Evolutionary conservation across 2,113 vertebrate species (phyloP).

Genomic region (Micronycteris hirsuta): DNA sequence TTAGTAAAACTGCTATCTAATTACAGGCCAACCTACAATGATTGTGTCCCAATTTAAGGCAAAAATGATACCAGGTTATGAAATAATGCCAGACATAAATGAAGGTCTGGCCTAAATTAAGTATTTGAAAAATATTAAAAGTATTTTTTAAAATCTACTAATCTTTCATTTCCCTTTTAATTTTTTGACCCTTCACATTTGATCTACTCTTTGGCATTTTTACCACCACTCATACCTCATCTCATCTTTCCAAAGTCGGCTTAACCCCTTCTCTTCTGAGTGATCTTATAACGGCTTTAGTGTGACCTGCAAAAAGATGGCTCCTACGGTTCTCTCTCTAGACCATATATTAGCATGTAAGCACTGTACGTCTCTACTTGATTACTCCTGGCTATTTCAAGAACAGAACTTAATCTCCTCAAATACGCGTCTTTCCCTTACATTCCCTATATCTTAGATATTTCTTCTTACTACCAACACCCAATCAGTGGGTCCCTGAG

Average conservation of each 20-base stretch:
- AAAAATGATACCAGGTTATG: background rate
- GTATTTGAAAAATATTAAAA: background rate
- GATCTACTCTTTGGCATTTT: background rate
- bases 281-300: background rate
- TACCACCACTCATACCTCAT: background rate
- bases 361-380: background rate
- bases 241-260: background rate
- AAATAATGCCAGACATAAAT: background rate
- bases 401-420: background rate
- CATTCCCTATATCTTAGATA: background rate
- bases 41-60: background rate
- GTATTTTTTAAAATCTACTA: background rate
- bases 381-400: background rate
- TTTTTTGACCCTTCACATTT: background rate
- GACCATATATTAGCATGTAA: background rate
- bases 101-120: background rate
- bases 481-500: background rate
- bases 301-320: background rate
- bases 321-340: background rate
- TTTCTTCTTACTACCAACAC: background rate
- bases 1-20: background rate
- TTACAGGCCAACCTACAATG: conserved; percentile 9
- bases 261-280: background rate
- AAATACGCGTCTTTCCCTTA: background rate
- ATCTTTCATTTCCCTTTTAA: background rate